Conservation (phyloP, 2,113 vertebrate genomes). For the Nothobranchius kuhntae region DNA sequence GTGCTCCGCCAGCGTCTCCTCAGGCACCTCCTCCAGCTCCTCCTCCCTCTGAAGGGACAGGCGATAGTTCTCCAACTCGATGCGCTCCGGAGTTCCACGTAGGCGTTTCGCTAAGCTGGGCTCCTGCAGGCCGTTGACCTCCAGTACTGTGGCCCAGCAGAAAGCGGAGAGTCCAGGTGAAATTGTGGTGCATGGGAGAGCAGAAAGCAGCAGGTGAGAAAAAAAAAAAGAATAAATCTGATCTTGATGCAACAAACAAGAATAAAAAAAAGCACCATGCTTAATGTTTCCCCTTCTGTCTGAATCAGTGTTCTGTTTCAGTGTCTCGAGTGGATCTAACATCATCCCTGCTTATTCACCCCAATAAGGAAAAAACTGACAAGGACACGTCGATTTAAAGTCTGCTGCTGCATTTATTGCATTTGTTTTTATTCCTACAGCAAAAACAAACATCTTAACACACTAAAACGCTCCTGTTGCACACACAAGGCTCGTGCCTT, state of each 20-base stretch:
- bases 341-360: not conserved
- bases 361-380: conserved; percentile 59
- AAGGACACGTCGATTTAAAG: conserved; percentile 53
- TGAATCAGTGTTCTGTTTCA: not conserved
- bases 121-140: conserved; percentile 89
- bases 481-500: conserved; percentile 65
- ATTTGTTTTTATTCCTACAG: conserved; percentile 56
- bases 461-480: conserved; percentile 43
- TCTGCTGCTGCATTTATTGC: conserved; percentile 68
- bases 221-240: conserved; percentile 1
- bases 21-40: conserved; percentile 94
- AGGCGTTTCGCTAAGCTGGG: conserved; percentile 89
- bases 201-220: conserved; percentile 4
- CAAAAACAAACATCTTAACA: conserved; percentile 51
- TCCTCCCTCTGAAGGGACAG: conserved; percentile 88
- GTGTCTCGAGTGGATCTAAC: too few relatives aligned
- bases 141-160: conserved; percentile 69
- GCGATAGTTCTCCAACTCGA: conserved; percentile 96
- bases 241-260: conserved; percentile 10
- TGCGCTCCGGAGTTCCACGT: conserved; percentile 91
- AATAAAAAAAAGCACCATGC: not conserved
- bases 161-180: not conserved
- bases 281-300: not conserved
- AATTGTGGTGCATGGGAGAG: not conserved
- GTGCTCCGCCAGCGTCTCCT: conserved; percentile 95